These are phyloP conservation scores for Augiades crinisus DNA, from an alignment of 2,888 invertebrate genomes.

Conservation along the genomic window DNA sequence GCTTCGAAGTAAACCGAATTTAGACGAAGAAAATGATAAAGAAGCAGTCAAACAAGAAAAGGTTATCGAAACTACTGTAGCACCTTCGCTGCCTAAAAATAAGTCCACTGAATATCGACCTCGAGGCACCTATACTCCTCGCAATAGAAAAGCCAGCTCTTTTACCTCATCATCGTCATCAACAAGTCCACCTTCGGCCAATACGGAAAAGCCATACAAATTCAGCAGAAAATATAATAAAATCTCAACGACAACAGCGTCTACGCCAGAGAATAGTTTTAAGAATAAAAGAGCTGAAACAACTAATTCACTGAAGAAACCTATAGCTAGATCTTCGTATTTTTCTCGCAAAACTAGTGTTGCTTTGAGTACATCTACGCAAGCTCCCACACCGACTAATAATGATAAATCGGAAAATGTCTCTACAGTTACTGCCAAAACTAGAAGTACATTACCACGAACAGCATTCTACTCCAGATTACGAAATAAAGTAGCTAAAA, in stretches of 20 bases:
- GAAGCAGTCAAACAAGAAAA: conserved; percentile 37
- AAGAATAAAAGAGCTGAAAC: conserved; percentile 47
- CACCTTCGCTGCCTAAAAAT: conserved; percentile 40
- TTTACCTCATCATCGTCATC: conserved; percentile 45
- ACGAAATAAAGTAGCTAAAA: conserved; percentile 42
- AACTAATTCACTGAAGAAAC: conserved; percentile 47
- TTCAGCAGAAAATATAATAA: conserved; percentile 62
- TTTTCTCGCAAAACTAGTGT: conserved; percentile 52
- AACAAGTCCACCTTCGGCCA: conserved; percentile 31
- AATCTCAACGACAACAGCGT: conserved; percentile 47
- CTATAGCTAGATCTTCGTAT: conserved; percentile 50
- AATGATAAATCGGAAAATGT: conserved; percentile 35
- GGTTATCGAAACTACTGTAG: conserved; percentile 34
- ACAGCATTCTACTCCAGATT: conserved; percentile 64
- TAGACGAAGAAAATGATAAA: conserved; percentile 39
- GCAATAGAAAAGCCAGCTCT: conserved; percentile 52
- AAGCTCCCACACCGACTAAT: conserved; percentile 36
- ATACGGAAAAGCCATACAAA: conserved; percentile 53
- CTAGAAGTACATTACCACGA: conserved; percentile 51
- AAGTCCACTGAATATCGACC: conserved; percentile 51
- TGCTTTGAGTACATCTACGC: conserved; percentile 42
- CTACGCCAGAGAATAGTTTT: conserved; percentile 41
- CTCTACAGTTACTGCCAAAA: conserved; percentile 34
- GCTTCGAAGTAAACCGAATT: conserved; percentile 56
- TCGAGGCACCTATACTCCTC: conserved; percentile 52